Percentiles rank a stretch among this genome's conserved stretches.
phyloP scores from a whole-genome alignment of 2,797 vertebrate species.

The Lepilemur ruficaudatus region DNA sequence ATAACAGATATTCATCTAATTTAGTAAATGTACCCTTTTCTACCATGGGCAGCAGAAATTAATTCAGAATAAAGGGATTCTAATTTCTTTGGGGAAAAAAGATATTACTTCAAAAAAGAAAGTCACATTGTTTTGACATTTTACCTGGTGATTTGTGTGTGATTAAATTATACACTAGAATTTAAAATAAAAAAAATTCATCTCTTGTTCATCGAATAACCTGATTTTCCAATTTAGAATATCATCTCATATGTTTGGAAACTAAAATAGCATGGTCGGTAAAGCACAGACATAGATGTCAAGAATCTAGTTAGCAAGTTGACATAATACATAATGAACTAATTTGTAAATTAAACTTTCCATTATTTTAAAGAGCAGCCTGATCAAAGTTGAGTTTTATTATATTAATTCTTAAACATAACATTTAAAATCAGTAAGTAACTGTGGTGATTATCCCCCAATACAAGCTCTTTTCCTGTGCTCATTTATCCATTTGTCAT shows the following conservation, averaged over 20 bases:
- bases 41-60: neutral
- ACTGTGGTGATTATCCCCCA: neutral
- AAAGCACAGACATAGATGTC: neutral
- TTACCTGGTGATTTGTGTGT: neutral
- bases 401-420: neutral
- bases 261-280: neutral
- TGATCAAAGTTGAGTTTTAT: neutral
- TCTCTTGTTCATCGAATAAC: neutral
- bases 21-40: slow-evolving; percentile 15
- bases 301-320: neutral
- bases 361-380: neutral
- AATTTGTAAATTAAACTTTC: neutral
- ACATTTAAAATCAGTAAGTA: neutral
- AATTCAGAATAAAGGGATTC: slow-evolving; percentile 41
- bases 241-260: neutral
- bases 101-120: slow-evolving; percentile 5
- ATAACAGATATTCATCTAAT: slow-evolving; percentile 35
- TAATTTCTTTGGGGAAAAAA: slow-evolving; percentile 1
- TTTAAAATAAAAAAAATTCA: neutral
- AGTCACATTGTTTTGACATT: slow-evolving; percentile 39
- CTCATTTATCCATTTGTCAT: neutral
- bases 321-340: neutral
- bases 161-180: neutral
- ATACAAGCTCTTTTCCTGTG: neutral
- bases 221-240: slow-evolving; percentile 37